Conservation (phyloP, 2,888 invertebrate genomes). For the Thumatha senex region DNA sequence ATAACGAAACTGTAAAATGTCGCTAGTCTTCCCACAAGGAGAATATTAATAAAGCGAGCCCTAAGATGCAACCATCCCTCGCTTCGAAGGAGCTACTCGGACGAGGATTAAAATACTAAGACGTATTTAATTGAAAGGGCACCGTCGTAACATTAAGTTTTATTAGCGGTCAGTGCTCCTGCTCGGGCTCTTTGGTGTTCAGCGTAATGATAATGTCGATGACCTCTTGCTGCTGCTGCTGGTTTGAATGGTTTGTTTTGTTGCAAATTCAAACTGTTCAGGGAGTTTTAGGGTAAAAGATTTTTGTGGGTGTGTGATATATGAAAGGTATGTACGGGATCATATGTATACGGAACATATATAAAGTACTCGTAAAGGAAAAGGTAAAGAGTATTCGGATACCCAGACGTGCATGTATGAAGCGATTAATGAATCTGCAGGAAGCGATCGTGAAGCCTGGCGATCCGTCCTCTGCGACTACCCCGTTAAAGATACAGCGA, state of each 20-base stretch:
- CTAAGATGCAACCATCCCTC: conserved; percentile 26
- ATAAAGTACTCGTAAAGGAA: too few species aligned
- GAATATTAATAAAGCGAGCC: conserved; percentile 18
- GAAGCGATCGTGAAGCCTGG: too few species aligned
- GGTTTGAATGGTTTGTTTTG: conserved; percentile 32
- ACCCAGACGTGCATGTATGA: too few species aligned
- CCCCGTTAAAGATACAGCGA: too few species aligned
- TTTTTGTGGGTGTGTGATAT: neutral
- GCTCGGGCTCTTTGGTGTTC: conserved; percentile 29
- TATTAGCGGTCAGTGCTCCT: conserved; percentile 56
- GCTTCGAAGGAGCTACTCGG: conserved; percentile 34
- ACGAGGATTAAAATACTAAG: conserved; percentile 58
- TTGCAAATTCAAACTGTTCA: conserved; percentile 12
- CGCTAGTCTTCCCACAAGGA: neutral
- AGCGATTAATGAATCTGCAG: too few species aligned
- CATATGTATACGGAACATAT: too few species aligned
- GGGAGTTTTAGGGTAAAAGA: neutral
- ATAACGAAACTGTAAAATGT: neutral
- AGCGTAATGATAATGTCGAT: conserved; percentile 54
- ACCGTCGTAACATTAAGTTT: conserved; percentile 55
- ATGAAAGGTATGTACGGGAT: too few species aligned
- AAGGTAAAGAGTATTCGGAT: too few species aligned
- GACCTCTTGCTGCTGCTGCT: conserved; percentile 28
- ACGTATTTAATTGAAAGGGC: conserved; percentile 65
- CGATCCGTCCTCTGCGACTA: too few species aligned